These are phyloP conservation scores for Lasius fuliginosus DNA, from an alignment of 2,888 invertebrate genomes.

Conservation along the genomic window DNA sequence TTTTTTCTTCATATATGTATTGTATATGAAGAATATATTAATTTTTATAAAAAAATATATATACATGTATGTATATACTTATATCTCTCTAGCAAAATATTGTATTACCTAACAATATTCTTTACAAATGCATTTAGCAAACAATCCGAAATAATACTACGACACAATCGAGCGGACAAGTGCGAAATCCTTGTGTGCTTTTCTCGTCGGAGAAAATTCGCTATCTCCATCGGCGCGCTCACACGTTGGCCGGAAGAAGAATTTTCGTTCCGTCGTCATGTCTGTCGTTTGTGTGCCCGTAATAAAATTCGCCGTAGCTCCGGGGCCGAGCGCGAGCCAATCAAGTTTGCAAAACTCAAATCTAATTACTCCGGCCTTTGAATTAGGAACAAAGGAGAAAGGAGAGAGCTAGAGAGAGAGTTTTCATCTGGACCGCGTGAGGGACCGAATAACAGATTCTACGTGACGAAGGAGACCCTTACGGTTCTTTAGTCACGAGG, in stretches of 20 bases:
- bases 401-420: conserved; percentile 38
- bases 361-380: conserved; percentile 75
- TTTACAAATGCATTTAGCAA: not conserved
- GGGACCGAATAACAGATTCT: conserved; percentile 59
- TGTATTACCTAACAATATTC: not conserved
- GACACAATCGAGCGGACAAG: not conserved
- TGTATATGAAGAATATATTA: no score
- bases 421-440: conserved; percentile 61
- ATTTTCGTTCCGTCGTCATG: conserved; percentile 65
- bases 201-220: not conserved
- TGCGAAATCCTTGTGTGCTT: conserved; percentile 2
- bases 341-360: conserved; percentile 77
- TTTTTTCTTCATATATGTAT: no score
- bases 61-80: no score
- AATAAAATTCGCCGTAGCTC: conserved; percentile 72
- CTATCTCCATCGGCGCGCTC: conserved; percentile 43
- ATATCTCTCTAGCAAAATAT: not conserved
- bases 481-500: conserved; percentile 14
- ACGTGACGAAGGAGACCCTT: conserved; percentile 45
- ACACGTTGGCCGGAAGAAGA: conserved; percentile 47
- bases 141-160: not conserved
- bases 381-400: conserved; percentile 69
- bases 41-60: no score
- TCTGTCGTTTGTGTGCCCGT: conserved; percentile 67
- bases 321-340: conserved; percentile 64